These are phyloP conservation scores for Sinentomon sp. DNA, from an alignment of 2,888 invertebrate genomes.

Conservation along the genomic window DNA sequence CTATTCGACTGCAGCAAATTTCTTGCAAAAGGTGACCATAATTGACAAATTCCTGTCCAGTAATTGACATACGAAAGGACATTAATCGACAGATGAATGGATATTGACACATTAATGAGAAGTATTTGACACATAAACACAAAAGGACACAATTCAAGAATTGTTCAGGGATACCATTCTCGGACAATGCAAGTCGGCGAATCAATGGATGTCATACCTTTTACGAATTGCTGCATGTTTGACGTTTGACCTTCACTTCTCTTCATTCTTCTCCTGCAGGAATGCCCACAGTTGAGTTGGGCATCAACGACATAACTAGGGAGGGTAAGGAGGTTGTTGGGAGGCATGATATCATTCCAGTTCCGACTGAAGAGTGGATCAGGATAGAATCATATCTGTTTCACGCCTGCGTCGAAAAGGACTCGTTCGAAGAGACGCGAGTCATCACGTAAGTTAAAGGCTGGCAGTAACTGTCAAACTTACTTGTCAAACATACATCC, in stretches of 20 bases:
- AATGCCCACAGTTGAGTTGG: constrained; percentile 87
- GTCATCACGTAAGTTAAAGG: constrained; percentile 41
- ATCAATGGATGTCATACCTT: too few species aligned
- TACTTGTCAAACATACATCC: too few species aligned
- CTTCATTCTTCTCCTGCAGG: constrained; percentile 27
- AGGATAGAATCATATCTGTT: constrained; percentile 79
- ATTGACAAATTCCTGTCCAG: too few species aligned
- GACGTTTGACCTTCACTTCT: neutral
- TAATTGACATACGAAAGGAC: too few species aligned
- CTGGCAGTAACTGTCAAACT: neutral
- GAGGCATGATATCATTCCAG: constrained; percentile 93
- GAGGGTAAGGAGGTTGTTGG: constrained; percentile 98
- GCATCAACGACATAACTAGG: constrained; percentile 87
- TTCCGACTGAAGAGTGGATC: constrained; percentile 98
- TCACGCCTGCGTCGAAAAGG: constrained; percentile 72
- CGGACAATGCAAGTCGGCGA: too few species aligned
- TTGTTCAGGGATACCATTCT: too few species aligned
- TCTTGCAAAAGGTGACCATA: too few species aligned
- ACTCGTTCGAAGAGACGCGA: constrained; percentile 57
- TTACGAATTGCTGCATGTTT: neutral
- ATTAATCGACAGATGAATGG: too few species aligned
- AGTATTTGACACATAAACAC: too few species aligned
- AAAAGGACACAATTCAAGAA: too few species aligned
- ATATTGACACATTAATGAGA: too few species aligned
- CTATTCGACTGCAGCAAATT: too few species aligned